These are phyloP conservation scores for Brienomyrus brachyistius DNA, from an alignment of 2,113 vertebrate genomes.

Conservation along the genomic window DNA sequence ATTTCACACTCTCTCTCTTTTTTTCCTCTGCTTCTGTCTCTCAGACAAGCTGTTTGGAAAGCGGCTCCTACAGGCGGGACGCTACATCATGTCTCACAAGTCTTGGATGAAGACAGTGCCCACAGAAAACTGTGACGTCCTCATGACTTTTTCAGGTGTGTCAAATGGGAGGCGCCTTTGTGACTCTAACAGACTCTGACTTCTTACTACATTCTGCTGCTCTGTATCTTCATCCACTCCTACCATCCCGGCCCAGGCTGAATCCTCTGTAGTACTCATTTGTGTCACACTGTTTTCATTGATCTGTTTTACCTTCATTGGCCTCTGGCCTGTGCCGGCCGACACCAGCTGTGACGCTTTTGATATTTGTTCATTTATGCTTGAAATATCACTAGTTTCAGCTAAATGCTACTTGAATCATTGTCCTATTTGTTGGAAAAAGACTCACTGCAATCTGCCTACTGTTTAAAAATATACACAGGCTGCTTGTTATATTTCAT, in stretches of 20 bases:
- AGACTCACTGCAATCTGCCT: too few species aligned
- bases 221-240: not conserved
- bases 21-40: slow-evolving; percentile 27
- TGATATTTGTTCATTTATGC: not conserved
- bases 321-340: not conserved
- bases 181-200: not conserved
- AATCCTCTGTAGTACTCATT: not conserved
- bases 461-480: too few species aligned
- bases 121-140: slow-evolving; percentile 93
- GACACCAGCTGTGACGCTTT: not conserved
- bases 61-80: slow-evolving; percentile 85
- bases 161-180: not conserved
- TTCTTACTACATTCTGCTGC: not conserved
- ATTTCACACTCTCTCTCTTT: slow-evolving; percentile 20
- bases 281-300: not conserved
- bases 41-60: slow-evolving; percentile 96
- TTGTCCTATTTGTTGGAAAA: too few species aligned
- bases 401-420: not conserved
- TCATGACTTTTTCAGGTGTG: slow-evolving; percentile 92
- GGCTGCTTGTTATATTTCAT: too few species aligned
- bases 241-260: not conserved
- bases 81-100: slow-evolving; percentile 96
- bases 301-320: not conserved
- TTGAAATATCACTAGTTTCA: not conserved
- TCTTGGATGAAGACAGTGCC: slow-evolving; percentile 99